Percentiles rank a stretch among this genome's conserved stretches.
Evolutionary conservation across 2,797 vertebrate species (phyloP).

Genomic region (Champsocephalus gunnari): DNA sequence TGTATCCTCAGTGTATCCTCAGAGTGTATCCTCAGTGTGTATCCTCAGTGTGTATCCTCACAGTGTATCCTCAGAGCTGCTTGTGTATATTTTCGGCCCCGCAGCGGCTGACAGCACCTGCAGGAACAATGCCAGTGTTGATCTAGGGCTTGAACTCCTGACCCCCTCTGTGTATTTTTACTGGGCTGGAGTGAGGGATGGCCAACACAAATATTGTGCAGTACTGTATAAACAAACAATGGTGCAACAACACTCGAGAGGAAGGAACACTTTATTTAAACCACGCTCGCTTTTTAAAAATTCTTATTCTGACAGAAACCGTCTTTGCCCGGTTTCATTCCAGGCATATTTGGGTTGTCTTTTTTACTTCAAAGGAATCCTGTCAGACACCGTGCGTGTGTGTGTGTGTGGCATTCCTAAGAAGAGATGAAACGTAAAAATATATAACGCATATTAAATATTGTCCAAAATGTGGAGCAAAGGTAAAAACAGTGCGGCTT

Average conservation of each 20-base stretch:
- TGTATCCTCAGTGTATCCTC: too few relatives aligned
- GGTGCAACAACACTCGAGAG: slow-evolving; percentile 46
- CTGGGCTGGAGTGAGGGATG: slow-evolving; percentile 65
- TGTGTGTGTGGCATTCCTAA: slow-evolving; percentile 26
- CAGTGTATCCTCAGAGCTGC: slow-evolving; percentile 29
- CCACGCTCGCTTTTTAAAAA: slow-evolving; percentile 6
- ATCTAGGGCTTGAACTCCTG: slow-evolving; percentile 77
- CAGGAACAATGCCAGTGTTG: slow-evolving; percentile 70
- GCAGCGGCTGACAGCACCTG: slow-evolving; percentile 74
- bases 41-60: too few relatives aligned
- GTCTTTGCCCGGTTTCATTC: slow-evolving; percentile 64
- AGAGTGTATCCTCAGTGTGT: too few relatives aligned
- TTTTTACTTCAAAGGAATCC: slow-evolving; percentile 66
- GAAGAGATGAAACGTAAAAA: slow-evolving; percentile 33
- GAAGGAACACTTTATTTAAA: slow-evolving; percentile 68
- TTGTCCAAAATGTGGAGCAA: slow-evolving; percentile 44
- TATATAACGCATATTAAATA: slow-evolving; percentile 46
- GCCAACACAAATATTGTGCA: slow-evolving; percentile 62
- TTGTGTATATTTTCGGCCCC: slow-evolving; percentile 53
- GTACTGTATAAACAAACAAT: slow-evolving; percentile 71
- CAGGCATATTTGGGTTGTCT: slow-evolving; percentile 70
- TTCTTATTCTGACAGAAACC: slow-evolving; percentile 18
- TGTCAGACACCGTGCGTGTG: slow-evolving; percentile 8
- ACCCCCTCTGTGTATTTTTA: slow-evolving; percentile 81
- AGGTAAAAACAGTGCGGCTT: slow-evolving; percentile 34